Percentiles rank a stretch among this genome's conserved stretches.
Evolutionary conservation across 2,797 vertebrate species (phyloP).

Genomic region (Phrynocephalus guinanensis): DNA sequence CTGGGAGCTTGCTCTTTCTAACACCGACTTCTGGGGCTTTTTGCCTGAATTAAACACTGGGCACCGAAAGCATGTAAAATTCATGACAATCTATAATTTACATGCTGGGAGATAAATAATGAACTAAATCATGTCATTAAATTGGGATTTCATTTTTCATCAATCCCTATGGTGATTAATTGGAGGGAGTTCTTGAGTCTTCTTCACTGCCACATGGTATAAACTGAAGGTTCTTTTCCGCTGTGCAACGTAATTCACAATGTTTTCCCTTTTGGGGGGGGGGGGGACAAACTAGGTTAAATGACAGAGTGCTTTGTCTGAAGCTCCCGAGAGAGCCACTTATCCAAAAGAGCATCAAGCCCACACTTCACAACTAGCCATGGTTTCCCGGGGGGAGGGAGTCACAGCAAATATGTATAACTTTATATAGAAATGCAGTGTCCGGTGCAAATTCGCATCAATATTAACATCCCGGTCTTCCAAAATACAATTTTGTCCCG

Average conservation of each 20-base stretch:
- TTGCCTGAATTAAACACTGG: conserved; percentile 80
- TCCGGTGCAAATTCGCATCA: conserved; percentile 72
- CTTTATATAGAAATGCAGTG: background rate
- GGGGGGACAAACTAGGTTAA: conserved; percentile 75
- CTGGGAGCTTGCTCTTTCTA: conserved; percentile 77
- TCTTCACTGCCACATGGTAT: conserved; percentile 78
- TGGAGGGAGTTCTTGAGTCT: conserved; percentile 46
- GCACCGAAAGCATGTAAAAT: conserved; percentile 84
- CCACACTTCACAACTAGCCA: conserved; percentile 26
- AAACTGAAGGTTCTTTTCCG: conserved; percentile 70
- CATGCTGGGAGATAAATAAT: conserved; percentile 85
- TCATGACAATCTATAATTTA: conserved; percentile 87
- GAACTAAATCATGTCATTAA: conserved; percentile 84
- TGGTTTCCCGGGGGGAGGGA: background rate
- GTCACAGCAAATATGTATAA: background rate
- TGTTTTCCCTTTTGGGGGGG: conserved; percentile 39
- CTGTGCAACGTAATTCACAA: conserved; percentile 52
- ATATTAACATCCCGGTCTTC: conserved; percentile 22
- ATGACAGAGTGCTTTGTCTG: conserved; percentile 63
- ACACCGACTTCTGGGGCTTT: conserved; percentile 70
- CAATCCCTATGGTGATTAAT: conserved; percentile 79
- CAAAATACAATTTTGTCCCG: conserved; percentile 44
- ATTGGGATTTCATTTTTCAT: conserved; percentile 82
- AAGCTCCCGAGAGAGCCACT: conserved; percentile 70
- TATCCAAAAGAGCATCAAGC: conserved; percentile 72